Conservation (phyloP, 1,140 invertebrate genomes). For the Cylas formicarius region DNA sequence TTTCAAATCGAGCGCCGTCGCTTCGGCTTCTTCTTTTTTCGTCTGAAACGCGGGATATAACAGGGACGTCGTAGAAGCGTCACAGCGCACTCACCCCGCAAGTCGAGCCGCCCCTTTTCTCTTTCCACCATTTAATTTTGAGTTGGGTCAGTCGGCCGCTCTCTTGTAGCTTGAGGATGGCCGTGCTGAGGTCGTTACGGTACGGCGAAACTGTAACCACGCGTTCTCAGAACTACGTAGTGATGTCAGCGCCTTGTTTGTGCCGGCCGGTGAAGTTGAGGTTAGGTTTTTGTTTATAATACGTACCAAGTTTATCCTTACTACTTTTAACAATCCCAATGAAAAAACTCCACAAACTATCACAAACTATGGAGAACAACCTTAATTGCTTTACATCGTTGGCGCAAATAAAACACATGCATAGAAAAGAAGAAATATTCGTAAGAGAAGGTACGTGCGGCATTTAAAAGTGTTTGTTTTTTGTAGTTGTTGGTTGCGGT, state of each 20-base stretch:
- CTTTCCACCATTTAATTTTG: constrained; percentile 84
- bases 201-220: constrained; percentile 61
- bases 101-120: constrained; percentile 63
- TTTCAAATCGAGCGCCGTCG: constrained; percentile 46
- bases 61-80: not conserved
- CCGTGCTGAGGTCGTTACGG: constrained; percentile 64
- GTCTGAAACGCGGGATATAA: constrained; percentile 23
- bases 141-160: constrained; percentile 64
- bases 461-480: too few species aligned
- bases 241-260: not conserved
- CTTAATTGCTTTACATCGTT: too few species aligned
- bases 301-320: too few species aligned
- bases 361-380: too few species aligned
- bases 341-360: too few species aligned
- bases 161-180: constrained; percentile 75
- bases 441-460: too few species aligned
- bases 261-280: not conserved
- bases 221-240: not conserved
- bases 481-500: too few species aligned
- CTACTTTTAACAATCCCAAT: too few species aligned
- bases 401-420: too few species aligned
- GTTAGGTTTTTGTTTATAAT: too few species aligned
- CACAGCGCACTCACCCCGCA: constrained; percentile 52
- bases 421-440: too few species aligned
- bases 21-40: constrained; percentile 29